A percentile compares a stretch with the other conserved stretches of the same genome.
phyloP scores from a whole-genome alignment of 2,888 invertebrate species.

The Trachelus stipa region DNA sequence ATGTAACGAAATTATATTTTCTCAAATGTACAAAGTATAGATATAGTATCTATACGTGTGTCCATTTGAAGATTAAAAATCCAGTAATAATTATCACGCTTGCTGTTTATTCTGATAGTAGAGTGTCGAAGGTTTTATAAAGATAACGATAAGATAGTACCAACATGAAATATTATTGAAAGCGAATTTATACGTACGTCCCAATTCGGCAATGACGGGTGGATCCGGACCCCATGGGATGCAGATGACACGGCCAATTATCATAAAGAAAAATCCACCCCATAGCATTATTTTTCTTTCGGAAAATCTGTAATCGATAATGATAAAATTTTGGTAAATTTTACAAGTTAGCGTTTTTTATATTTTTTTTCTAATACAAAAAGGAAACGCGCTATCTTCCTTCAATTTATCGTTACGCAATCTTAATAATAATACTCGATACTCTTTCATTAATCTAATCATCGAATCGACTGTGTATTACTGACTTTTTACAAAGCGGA shows the following conservation, averaged over 20 bases:
- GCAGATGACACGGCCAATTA: slow-evolving; percentile 78
- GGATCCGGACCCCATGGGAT: slow-evolving; percentile 83
- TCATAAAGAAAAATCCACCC: slow-evolving; percentile 86
- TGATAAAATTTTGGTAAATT: slow-evolving; percentile 21
- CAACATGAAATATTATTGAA: neutral
- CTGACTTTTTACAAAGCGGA: slow-evolving; percentile 74
- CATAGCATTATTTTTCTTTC: slow-evolving; percentile 84
- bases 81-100: neutral
- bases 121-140: neutral
- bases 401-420: neutral
- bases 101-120: neutral
- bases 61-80: neutral
- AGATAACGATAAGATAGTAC: neutral
- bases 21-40: no score
- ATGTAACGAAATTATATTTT: no score
- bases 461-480: neutral
- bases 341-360: neutral
- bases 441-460: slow-evolving; percentile 5
- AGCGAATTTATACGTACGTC: slow-evolving; percentile 45
- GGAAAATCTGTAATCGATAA: slow-evolving; percentile 68
- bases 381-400: slow-evolving; percentile 1
- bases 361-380: neutral
- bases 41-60: neutral
- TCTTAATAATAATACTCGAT: neutral
- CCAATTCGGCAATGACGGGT: slow-evolving; percentile 71